Percentiles rank a stretch among this genome's conserved stretches.
These are phyloP conservation scores for Pelvicachromis taeniatus DNA, from an alignment of 2,113 vertebrate genomes.

Conservation along the genomic window DNA sequence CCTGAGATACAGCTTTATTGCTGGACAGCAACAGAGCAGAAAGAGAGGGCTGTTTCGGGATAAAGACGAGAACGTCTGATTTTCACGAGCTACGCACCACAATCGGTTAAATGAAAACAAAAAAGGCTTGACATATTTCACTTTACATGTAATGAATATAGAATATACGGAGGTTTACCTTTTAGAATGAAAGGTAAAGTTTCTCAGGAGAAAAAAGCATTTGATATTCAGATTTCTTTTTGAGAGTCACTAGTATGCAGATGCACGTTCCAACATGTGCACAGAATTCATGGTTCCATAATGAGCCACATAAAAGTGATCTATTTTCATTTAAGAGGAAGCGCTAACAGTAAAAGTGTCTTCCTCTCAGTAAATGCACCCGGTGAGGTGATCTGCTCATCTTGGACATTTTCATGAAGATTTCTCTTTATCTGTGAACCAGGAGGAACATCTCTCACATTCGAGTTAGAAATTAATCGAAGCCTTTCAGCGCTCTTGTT, in stretches of 20 bases:
- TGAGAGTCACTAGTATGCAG: neutral
- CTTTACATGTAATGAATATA: neutral
- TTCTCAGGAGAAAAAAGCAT: neutral
- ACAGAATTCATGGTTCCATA: neutral
- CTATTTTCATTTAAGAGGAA: neutral
- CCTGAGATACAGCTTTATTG: too few relatives aligned
- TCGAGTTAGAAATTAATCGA: neutral
- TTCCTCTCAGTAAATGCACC: neutral
- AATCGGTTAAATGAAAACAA: neutral
- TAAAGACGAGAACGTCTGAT: fast-evolving
- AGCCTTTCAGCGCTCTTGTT: neutral
- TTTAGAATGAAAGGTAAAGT: neutral
- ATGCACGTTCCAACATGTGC: neutral
- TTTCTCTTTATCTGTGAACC: neutral
- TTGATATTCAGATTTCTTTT: neutral
- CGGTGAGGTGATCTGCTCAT: neutral
- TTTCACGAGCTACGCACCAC: fast-evolving
- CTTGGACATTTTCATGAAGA: neutral
- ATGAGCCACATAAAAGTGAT: neutral
- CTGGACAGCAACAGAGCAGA: too few relatives aligned
- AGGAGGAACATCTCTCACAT: neutral
- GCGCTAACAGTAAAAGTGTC: neutral
- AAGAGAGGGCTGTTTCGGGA: neutral
- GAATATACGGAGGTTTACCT: neutral
- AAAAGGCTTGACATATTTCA: neutral